Evolutionary conservation across 2,113 vertebrate species (phyloP).

Genomic region (Gymnogyps californianus): DNA sequence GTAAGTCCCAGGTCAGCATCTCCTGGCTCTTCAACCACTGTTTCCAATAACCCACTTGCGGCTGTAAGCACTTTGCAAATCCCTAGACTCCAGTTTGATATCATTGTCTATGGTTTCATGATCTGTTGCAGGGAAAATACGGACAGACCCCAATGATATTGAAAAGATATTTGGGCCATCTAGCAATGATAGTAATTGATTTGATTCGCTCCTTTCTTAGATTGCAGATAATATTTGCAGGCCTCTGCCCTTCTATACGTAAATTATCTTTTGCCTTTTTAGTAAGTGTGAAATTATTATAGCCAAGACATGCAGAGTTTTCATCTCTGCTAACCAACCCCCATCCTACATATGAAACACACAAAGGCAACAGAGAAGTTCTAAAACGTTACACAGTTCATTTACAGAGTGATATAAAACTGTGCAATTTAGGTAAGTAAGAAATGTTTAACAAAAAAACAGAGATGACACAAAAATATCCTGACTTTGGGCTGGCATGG

Average conservation of each 20-base stretch:
- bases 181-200: not conserved
- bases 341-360: not conserved
- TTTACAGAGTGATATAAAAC: not conserved
- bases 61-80: not conserved
- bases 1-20: not conserved
- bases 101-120: not conserved
- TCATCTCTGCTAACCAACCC: not conserved
- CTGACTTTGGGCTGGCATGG: not conserved
- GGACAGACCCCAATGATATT: not conserved
- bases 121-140: not conserved
- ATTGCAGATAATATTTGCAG: not conserved
- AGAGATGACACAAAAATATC: not conserved
- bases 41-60: not conserved
- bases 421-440: not conserved
- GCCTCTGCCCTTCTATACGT: not conserved
- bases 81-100: not conserved
- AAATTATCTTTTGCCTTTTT: not conserved
- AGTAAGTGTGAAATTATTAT: not conserved
- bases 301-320: not conserved
- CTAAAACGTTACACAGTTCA: not conserved
- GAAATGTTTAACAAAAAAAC: not conserved
- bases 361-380: not conserved
- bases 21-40: not conserved
- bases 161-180: not conserved
- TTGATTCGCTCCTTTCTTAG: not conserved